Evolutionary conservation across 2,113 vertebrate genomes (phyloP).

Genomic region (Mus spicilegus): DNA sequence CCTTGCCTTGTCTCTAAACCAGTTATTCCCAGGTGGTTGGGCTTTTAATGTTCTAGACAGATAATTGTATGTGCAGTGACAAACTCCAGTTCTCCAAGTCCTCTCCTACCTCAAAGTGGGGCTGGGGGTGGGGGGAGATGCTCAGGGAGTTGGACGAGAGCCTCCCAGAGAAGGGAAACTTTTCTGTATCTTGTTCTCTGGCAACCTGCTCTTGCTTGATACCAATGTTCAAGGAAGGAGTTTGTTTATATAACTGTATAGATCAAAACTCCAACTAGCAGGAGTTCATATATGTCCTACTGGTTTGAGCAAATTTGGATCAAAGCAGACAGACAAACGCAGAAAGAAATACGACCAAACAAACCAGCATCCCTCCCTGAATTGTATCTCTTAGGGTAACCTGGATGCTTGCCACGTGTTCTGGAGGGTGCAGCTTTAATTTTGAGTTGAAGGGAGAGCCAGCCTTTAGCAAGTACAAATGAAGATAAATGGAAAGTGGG

Average conservation of each 20-base stretch:
- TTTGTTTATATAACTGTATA: constrained; percentile 65
- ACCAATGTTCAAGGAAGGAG: constrained; percentile 48
- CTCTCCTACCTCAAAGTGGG: neutral
- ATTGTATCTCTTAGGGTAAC: constrained; percentile 36
- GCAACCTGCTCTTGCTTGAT: constrained; percentile 64
- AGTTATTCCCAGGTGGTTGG: constrained; percentile 78
- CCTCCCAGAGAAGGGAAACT: neutral
- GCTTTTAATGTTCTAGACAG: constrained; percentile 67
- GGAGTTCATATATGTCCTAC: constrained; percentile 52
- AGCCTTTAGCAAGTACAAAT: neutral
- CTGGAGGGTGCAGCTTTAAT: neutral
- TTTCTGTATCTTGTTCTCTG: constrained; percentile 46
- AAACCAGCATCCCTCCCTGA: neutral
- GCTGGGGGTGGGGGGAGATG: neutral
- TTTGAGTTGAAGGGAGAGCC: neutral
- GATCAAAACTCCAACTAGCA: constrained; percentile 41
- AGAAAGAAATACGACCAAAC: constrained; percentile 25
- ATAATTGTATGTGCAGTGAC: neutral
- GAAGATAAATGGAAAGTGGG: neutral
- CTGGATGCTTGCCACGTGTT: neutral
- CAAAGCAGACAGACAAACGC: constrained; percentile 55
- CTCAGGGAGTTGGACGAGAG: constrained; percentile 23
- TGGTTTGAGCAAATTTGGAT: constrained; percentile 55
- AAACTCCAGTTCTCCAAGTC: constrained; percentile 41
- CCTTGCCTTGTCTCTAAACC: constrained; percentile 67